phyloP scores from a whole-genome alignment of 2,113 vertebrate genomes.

The Cygnus buccinator region DNA sequence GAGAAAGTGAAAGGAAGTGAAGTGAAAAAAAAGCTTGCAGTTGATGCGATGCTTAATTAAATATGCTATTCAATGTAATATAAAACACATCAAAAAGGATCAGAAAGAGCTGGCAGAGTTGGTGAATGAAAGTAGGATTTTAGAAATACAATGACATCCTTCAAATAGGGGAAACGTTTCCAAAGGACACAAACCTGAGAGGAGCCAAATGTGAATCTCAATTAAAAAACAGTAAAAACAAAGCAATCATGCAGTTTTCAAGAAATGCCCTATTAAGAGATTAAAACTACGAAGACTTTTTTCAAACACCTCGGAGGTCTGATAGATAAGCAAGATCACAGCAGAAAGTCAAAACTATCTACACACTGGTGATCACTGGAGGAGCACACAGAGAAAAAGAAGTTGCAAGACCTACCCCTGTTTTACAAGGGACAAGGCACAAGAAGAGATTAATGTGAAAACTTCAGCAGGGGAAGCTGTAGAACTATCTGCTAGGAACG shows the following conservation, averaged over 20 bases:
- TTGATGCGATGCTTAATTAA: background rate
- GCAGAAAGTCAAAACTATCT: background rate
- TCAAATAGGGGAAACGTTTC: background rate
- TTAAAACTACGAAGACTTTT: background rate
- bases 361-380: fast-evolving
- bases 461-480: background rate
- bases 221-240: background rate
- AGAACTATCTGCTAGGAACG: background rate
- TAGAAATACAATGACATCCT: background rate
- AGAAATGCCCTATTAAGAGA: background rate
- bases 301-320: background rate
- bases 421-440: background rate
- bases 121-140: background rate
- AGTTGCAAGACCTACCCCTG: background rate
- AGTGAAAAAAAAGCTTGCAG: background rate
- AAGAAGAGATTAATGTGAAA: background rate
- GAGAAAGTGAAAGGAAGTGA: background rate
- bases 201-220: background rate
- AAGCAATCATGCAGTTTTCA: background rate
- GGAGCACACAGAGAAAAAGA: background rate
- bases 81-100: background rate
- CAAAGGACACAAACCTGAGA: background rate
- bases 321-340: background rate
- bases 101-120: background rate
- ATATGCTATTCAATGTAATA: background rate